These are phyloP conservation scores for Drosophila villosipedis DNA, from an alignment of 2,888 invertebrate genomes.

Conservation along the genomic window DNA sequence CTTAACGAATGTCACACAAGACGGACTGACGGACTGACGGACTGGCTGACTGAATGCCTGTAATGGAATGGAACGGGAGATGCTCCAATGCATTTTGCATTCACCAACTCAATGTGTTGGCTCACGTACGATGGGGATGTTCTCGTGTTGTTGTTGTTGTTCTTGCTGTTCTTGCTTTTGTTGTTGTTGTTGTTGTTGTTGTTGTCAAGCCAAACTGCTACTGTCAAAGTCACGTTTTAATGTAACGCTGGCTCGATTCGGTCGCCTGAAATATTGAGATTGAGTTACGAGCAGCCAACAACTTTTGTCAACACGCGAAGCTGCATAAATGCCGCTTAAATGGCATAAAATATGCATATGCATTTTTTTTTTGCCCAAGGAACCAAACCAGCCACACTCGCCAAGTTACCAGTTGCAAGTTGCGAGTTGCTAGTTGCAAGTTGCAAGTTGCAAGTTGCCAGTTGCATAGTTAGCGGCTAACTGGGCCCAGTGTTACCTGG, in stretches of 20 bases:
- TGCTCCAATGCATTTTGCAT: constrained; percentile 58
- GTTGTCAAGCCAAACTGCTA: constrained; percentile 73
- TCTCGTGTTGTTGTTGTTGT: constrained; percentile 30
- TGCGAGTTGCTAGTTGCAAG: constrained; percentile 41
- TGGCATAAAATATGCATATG: constrained; percentile 79
- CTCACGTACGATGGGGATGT: constrained; percentile 65
- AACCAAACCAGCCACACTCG: constrained; percentile 22
- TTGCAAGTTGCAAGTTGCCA: constrained; percentile 38
- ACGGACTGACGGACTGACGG: constrained; percentile 10
- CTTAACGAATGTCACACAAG: constrained; percentile 75
- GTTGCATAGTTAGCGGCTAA: constrained; percentile 34
- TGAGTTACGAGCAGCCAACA: constrained; percentile 80
- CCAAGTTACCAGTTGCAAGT: constrained; percentile 40
- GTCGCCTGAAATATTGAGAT: constrained; percentile 77
- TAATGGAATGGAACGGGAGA: constrained; percentile 45
- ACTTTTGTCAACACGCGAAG: constrained; percentile 79
- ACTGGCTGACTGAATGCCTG: constrained; percentile 37
- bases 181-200: constrained; percentile 35
- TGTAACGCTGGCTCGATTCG: constrained; percentile 67
- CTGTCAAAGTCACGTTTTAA: constrained; percentile 81
- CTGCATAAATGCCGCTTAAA: constrained; percentile 80
- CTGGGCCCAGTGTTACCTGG: constrained; percentile 66
- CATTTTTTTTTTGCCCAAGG: constrained; percentile 59
- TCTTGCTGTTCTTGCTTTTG: constrained; percentile 15
- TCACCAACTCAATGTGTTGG: constrained; percentile 64